Conservation (phyloP, 2,113 vertebrate species). For the Amphilophus citrinellus region DNA sequence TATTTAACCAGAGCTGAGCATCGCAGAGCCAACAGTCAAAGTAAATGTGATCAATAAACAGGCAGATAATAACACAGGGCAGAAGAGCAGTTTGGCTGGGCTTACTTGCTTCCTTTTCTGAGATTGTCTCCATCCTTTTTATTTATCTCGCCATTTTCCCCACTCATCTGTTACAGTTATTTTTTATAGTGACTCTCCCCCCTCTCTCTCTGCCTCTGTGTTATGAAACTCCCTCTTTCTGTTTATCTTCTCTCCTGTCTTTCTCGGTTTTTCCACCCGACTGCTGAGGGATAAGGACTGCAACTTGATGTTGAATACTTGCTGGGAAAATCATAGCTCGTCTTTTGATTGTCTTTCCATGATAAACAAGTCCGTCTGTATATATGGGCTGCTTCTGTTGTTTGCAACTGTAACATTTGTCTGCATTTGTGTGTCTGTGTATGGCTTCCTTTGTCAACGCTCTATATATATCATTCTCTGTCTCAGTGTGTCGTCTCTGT, state of each 20-base stretch:
- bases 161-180: constrained; percentile 30
- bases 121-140: constrained; percentile 48
- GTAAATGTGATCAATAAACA: constrained; percentile 57
- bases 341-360: constrained; percentile 36
- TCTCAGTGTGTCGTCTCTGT: constrained; percentile 47
- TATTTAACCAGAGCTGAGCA: constrained; percentile 42
- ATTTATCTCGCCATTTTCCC: constrained; percentile 22
- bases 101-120: constrained; percentile 50
- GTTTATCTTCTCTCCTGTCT: constrained; percentile 45
- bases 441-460: neutral
- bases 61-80: constrained; percentile 35
- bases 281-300: constrained; percentile 42
- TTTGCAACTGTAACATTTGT: constrained; percentile 20
- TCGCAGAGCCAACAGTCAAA: constrained; percentile 17
- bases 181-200: constrained; percentile 20
- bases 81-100: constrained; percentile 39
- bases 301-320: constrained; percentile 47
- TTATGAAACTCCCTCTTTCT: constrained; percentile 29
- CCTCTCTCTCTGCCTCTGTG: constrained; percentile 7
- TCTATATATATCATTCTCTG: constrained; percentile 27
- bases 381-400: constrained; percentile 24
- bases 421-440: constrained; percentile 20
- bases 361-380: constrained; percentile 57
- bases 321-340: constrained; percentile 43
- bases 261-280: constrained; percentile 20